A percentile compares a stretch with the other conserved stretches of the same genome.
phyloP scores from a whole-genome alignment of 2,797 vertebrate species.

The Avahi laniger region DNA sequence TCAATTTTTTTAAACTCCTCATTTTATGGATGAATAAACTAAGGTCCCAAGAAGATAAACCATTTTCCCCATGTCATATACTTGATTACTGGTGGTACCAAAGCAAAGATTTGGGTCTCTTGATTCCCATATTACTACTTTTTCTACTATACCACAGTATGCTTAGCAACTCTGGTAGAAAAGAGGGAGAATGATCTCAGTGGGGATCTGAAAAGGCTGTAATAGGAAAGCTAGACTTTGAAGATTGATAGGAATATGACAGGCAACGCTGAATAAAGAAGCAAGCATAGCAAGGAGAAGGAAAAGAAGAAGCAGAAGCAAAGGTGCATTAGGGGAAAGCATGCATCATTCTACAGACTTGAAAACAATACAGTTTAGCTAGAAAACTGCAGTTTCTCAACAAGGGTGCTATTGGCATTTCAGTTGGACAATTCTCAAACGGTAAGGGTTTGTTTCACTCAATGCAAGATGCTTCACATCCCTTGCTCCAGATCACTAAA shows the following conservation, averaged over 20 bases:
- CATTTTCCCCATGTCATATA: background rate
- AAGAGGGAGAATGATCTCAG: background rate
- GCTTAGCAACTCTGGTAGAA: background rate
- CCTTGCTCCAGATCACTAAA: background rate
- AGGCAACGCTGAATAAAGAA: background rate
- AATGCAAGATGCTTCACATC: background rate
- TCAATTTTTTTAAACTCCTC: background rate
- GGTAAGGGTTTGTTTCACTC: background rate
- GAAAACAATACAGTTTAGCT: background rate
- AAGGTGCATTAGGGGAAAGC: background rate
- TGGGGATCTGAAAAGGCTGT: background rate
- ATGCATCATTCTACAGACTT: background rate
- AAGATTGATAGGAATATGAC: background rate
- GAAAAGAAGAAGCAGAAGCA: background rate
- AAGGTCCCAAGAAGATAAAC: background rate
- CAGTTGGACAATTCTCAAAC: background rate
- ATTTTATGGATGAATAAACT: conserved; percentile 34
- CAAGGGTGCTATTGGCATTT: background rate
- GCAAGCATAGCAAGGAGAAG: background rate
- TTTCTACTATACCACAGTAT: background rate
- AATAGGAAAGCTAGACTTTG: background rate
- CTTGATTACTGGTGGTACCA: background rate
- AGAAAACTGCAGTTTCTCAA: conserved; percentile 3
- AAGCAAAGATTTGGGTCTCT: background rate
- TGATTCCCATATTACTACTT: background rate